phyloP scores from a whole-genome alignment of 2,113 vertebrate genomes.

The Erythrolamprus reginae region DNA sequence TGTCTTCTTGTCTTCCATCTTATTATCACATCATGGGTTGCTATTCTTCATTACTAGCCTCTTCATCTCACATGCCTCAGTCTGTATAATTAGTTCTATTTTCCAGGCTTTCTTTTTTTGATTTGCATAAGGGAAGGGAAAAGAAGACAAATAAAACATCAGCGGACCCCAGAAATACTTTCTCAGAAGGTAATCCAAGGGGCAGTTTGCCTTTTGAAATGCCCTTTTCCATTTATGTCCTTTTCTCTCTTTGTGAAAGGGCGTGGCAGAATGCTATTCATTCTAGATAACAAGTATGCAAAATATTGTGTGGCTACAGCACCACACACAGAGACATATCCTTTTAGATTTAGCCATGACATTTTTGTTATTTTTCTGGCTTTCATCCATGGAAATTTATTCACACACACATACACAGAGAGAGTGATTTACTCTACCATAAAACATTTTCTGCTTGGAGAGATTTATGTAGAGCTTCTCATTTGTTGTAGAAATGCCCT shows the following conservation, averaged over 20 bases:
- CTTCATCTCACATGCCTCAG: neutral
- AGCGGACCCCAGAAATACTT: neutral
- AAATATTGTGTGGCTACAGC: neutral
- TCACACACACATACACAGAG: neutral
- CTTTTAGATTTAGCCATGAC: neutral
- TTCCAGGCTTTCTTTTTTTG: neutral
- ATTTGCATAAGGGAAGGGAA: neutral
- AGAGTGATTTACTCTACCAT: neutral
- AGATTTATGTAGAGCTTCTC: neutral
- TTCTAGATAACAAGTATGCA: neutral
- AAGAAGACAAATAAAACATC: neutral
- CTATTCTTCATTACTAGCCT: neutral
- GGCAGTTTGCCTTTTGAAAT: neutral
- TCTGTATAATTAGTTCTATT: neutral
- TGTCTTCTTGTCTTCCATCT: neutral
- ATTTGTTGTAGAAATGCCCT: neutral
- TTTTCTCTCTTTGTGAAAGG: neutral
- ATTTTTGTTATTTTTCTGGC: neutral
- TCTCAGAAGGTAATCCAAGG: neutral
- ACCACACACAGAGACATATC: neutral
- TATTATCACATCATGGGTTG: neutral
- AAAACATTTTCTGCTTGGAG: conserved; percentile 1
- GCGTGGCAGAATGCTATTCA: neutral
- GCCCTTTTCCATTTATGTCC: neutral
- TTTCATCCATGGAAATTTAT: neutral